Percentiles rank a stretch among this genome's conserved stretches.
phyloP scores from a whole-genome alignment of 2,113 vertebrate species.

The Poeciliopsis occidentalis region DNA sequence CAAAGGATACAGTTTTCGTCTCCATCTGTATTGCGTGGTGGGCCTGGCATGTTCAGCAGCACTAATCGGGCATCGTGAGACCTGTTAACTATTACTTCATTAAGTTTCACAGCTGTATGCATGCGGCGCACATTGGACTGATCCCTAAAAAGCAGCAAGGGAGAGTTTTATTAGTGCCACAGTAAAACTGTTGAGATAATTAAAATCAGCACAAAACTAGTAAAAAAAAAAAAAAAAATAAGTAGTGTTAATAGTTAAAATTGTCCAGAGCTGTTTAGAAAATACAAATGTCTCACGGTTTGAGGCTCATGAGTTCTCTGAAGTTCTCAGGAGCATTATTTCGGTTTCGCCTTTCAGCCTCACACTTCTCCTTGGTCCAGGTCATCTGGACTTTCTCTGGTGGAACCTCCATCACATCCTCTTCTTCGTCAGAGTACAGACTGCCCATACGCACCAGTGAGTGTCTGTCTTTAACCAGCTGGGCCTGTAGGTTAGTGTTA shows the following conservation, averaged over 20 bases:
- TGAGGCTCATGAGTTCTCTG: constrained; percentile 93
- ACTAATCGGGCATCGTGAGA: constrained; percentile 97
- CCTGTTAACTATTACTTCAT: constrained; percentile 95
- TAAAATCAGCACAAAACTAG: not conserved
- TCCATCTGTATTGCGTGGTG: constrained; percentile 92
- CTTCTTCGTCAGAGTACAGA: constrained; percentile 92
- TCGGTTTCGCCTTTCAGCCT: constrained; percentile 84
- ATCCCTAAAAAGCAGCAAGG: constrained; percentile 77
- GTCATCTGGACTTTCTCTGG: constrained; percentile 95
- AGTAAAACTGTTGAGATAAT: not conserved
- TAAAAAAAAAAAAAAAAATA: not conserved
- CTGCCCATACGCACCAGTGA: constrained; percentile 91
- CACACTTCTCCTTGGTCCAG: constrained; percentile 91
- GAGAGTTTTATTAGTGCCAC: constrained; percentile 6
- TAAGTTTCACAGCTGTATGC: constrained; percentile 98
- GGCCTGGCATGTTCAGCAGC: constrained; percentile 98
- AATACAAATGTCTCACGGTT: constrained; percentile 86
- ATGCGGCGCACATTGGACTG: constrained; percentile 96
- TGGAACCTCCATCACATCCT: constrained; percentile 85
- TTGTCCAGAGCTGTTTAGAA: not conserved
- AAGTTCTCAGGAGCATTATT: constrained; percentile 89
- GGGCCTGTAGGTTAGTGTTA: constrained; percentile 81
- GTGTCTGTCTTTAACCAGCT: constrained; percentile 96
- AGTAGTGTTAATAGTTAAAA: not conserved
- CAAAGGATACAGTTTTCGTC: constrained; percentile 99